Percentiles rank a stretch among this genome's conserved stretches.
Conservation (phyloP, 2,888 invertebrate genomes). For the Dyspetes luteomarginatus region DNA sequence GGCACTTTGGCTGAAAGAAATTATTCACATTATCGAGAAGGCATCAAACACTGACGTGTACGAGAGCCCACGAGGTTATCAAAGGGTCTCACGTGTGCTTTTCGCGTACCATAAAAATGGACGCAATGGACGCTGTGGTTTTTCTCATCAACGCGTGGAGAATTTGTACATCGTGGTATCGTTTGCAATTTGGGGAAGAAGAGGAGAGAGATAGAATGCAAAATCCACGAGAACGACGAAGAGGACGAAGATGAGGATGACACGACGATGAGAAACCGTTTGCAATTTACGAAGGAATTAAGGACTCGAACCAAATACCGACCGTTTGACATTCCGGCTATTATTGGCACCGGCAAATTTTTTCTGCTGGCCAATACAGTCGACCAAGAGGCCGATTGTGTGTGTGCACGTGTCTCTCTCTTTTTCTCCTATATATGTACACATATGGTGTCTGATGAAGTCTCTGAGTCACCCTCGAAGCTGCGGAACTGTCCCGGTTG, state of each 20-base stretch:
- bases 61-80: not conserved
- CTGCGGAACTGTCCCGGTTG: conserved; percentile 44
- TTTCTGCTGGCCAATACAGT: conserved; percentile 49
- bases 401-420: conserved; percentile 44
- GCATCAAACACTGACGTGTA: conserved; percentile 42
- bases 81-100: conserved; percentile 58
- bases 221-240: conserved; percentile 53
- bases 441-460: conserved; percentile 27
- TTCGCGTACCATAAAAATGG: conserved; percentile 23
- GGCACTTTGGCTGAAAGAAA: not conserved
- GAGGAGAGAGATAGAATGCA: conserved; percentile 25
- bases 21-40: conserved; percentile 51
- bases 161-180: conserved; percentile 62
- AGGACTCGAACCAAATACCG: conserved; percentile 73
- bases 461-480: conserved; percentile 57
- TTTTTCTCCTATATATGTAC: conserved; percentile 25
- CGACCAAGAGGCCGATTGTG: conserved; percentile 50
- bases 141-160: conserved; percentile 67
- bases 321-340: conserved; percentile 80
- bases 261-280: conserved; percentile 69
- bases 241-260: no score
- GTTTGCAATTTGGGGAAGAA: conserved; percentile 47
- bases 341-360: conserved; percentile 76
- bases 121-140: conserved; percentile 30
- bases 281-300: conserved; percentile 77